These are phyloP conservation scores for Linnaemya tessellans DNA, from an alignment of 2,888 invertebrate genomes.

Conservation along the genomic window DNA sequence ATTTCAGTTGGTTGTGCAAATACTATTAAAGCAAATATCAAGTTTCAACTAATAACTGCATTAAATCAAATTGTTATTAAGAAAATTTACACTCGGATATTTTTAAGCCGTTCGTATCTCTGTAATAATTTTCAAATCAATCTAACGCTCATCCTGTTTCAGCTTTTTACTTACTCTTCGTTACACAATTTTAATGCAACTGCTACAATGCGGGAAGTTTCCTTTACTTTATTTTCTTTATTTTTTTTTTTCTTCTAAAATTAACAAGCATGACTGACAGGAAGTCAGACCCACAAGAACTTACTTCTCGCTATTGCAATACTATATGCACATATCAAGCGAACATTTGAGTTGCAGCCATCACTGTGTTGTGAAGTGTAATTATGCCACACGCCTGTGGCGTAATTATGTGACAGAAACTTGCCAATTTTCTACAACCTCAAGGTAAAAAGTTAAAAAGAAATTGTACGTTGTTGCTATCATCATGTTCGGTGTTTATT, in stretches of 20 bases:
- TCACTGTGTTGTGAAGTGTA: conserved; percentile 52
- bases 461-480: conserved; percentile 40
- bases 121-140: conserved; percentile 42
- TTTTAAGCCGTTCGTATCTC: conserved; percentile 52
- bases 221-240: not conserved
- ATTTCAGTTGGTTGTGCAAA: not conserved
- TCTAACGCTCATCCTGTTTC: conserved; percentile 32
- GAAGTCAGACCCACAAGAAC: conserved; percentile 22
- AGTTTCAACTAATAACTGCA: not conserved
- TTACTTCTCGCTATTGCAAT: conserved; percentile 8
- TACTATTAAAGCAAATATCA: conserved; percentile 16
- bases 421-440: conserved; percentile 66
- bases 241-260: not conserved
- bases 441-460: conserved; percentile 36
- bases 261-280: conserved; percentile 8
- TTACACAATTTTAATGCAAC: conserved; percentile 38
- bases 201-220: conserved; percentile 30
- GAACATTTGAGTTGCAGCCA: not conserved
- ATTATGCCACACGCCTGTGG: conserved; percentile 68
- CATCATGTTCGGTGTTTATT: conserved; percentile 66
- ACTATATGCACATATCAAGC: not conserved
- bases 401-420: conserved; percentile 72
- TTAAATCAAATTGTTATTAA: conserved; percentile 30
- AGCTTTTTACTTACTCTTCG: conserved; percentile 34
- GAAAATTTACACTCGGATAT: conserved; percentile 33